phyloP scores from a whole-genome alignment of 1,140 invertebrate genomes.

The Drosophila bocqueti region DNA sequence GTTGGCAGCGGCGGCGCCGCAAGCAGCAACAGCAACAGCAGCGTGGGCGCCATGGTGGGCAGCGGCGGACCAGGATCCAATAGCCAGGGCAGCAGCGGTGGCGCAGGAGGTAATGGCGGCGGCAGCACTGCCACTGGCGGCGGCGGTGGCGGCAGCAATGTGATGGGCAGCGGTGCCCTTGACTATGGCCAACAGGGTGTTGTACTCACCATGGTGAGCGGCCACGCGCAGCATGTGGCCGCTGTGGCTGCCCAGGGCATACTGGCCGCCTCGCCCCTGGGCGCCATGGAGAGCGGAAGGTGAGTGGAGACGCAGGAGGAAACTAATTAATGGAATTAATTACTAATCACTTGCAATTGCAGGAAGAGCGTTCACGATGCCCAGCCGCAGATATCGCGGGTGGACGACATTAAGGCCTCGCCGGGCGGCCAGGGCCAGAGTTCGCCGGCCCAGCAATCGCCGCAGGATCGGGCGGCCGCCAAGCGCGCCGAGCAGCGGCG shows the following conservation, averaged over 20 bases:
- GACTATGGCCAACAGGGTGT: constrained; percentile 51
- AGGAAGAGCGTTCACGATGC: constrained; percentile 86
- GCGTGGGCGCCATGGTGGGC: constrained; percentile 37
- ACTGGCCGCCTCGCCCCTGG: constrained; percentile 71
- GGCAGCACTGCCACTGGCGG: constrained; percentile 17
- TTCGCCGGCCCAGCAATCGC: constrained; percentile 87
- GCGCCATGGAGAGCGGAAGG: constrained; percentile 81
- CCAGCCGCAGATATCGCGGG: constrained; percentile 81
- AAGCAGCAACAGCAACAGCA: constrained; percentile 57
- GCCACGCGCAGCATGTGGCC: constrained; percentile 61
- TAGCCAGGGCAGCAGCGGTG: constrained; percentile 40
- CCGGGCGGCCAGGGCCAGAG: constrained; percentile 79
- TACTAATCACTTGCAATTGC: background rate
- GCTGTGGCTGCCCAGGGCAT: constrained; percentile 71
- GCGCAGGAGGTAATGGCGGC: background rate
- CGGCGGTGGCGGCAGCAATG: constrained; percentile 8
- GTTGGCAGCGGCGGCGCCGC: constrained; percentile 38
- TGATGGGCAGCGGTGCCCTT: constrained; percentile 30
- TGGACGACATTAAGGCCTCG: constrained; percentile 87
- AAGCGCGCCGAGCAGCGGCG: constrained; percentile 92
- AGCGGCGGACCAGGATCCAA: constrained; percentile 41
- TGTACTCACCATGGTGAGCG: constrained; percentile 4
- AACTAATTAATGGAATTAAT: background rate
- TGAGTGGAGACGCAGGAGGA: background rate
- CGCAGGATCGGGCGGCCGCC: constrained; percentile 89